Percentiles rank a stretch among this genome's conserved stretches.
Conservation (phyloP, 2,797 vertebrate species). For the Chiloscyllium punctatum region DNA sequence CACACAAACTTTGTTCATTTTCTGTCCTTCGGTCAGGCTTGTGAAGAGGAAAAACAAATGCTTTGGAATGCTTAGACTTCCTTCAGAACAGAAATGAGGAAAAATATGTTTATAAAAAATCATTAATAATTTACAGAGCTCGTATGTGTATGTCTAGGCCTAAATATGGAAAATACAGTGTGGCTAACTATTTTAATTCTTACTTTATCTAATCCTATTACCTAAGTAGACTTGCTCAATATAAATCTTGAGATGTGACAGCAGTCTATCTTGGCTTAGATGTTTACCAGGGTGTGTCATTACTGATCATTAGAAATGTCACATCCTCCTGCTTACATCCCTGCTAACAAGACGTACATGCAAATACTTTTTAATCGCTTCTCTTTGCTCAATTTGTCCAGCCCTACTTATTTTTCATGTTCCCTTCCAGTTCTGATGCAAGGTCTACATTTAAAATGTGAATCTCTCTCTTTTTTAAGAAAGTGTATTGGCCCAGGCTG, state of each 20-base stretch:
- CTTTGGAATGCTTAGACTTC: neutral
- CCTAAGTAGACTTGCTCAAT: neutral
- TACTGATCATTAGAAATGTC: neutral
- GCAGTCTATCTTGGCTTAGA: neutral
- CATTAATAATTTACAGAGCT: neutral
- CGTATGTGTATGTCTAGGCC: too few relatives aligned
- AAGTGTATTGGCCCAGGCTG: neutral
- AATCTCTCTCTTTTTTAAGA: neutral
- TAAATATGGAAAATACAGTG: neutral
- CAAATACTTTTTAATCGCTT: neutral
- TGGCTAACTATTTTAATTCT: neutral
- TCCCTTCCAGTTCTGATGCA: neutral
- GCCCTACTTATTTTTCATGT: neutral
- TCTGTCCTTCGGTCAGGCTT: neutral
- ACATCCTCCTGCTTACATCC: neutral
- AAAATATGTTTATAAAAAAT: neutral
- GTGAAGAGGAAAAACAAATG: neutral
- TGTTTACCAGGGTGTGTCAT: neutral
- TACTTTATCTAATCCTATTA: neutral
- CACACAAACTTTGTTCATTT: slow-evolving; percentile 4
- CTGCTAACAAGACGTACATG: neutral
- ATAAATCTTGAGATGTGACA: neutral
- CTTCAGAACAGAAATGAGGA: neutral
- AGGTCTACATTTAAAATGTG: neutral
- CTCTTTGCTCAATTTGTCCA: neutral